Base-by-base conservation (phyloP, 2,888 invertebrate genomes). In the Barypeithes pellucidus region DNA sequence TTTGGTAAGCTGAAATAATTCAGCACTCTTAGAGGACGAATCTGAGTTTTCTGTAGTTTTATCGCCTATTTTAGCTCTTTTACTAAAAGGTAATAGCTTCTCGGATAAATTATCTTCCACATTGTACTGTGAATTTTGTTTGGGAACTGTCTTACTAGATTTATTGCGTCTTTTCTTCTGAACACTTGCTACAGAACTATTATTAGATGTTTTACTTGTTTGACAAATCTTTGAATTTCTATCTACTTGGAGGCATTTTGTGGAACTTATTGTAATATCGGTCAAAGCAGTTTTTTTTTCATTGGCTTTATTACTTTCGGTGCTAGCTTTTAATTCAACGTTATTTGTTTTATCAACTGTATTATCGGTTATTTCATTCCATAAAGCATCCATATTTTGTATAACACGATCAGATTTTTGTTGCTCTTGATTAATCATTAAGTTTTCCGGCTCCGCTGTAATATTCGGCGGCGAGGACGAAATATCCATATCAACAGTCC, bases 401-500 rank as follows among this genome's bases (percentile, higher is more conserved):
- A 63, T 20, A 33, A 63, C 1, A 9, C 50, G 18, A 18, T 63
- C 47, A 29, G 47, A 36, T 12, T 36, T 16, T 50, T 63, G 18
- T 36, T 63, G 50, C 9, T 63, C 63, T 12, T n/a, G n/a, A n/a
- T n/a, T n/a, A n/a, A n/a, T n/a, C n/a, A n/a, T n/a, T n/a, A 20
- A 33, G 18, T n/a, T n/a, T 12, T 12, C 5, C 14, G 47, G 5
- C 5, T 33, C 47, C 5, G 33, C 50, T 5, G 18, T 0, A n/a
- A 11, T 9, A 29, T 5, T 12, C 12, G 47, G 11, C 14, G 45
- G 47, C 14, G 62, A 18, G 12, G 62, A 47, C 33, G 62, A 63
- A 29, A 45, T 63, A 50, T 63, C 63, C 63, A 63, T 63, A 18
- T 63, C 63, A 12, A 63, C 14, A 63, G 9, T 18, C 20, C 63